A percentile compares a stretch with the other conserved stretches of the same genome.
Conservation (phyloP, 2,888 invertebrate genomes). For the Calameuta pallipes region DNA sequence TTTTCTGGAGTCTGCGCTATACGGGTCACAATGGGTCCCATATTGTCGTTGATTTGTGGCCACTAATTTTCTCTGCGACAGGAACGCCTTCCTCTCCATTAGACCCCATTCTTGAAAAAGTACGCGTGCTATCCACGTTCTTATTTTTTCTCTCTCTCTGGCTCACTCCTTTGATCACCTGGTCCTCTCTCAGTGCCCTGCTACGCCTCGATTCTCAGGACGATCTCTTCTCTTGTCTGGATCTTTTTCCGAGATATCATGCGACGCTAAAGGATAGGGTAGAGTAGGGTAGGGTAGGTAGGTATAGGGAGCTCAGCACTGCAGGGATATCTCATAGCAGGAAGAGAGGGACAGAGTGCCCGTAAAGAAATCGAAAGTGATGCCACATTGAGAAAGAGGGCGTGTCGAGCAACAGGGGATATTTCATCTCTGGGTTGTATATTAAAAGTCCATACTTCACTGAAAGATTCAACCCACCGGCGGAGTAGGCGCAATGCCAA, state of each 20-base stretch:
- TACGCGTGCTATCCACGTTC: conserved; percentile 2
- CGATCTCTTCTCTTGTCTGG: conserved; percentile 22
- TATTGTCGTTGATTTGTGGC: conserved; percentile 61
- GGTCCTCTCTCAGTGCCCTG: background rate
- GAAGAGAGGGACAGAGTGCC: background rate
- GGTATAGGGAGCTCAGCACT: background rate
- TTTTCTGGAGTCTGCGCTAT: background rate
- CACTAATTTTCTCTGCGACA: conserved; percentile 57
- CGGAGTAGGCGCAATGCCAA: background rate
- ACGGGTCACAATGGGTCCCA: conserved; percentile 38
- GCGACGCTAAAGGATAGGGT: conserved; percentile 9
- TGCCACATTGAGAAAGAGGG: background rate
- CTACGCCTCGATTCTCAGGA: conserved; percentile 31
- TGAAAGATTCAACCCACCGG: background rate
- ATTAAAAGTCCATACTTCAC: background rate
- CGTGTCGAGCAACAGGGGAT: conserved; percentile 1
- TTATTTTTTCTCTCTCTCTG: background rate
- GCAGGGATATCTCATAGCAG: background rate
- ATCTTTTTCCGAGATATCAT: conserved; percentile 10
- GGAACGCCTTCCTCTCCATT: conserved; percentile 52
- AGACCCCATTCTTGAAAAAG: conserved; percentile 54
- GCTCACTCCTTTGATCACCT: background rate
- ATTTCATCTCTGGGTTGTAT: background rate
- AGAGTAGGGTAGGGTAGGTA: background rate
- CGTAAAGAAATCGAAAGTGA: conserved; percentile 13